phyloP scores from a whole-genome alignment of 2,888 invertebrate genomes.

The Venustoraphidia nigricollis region DNA sequence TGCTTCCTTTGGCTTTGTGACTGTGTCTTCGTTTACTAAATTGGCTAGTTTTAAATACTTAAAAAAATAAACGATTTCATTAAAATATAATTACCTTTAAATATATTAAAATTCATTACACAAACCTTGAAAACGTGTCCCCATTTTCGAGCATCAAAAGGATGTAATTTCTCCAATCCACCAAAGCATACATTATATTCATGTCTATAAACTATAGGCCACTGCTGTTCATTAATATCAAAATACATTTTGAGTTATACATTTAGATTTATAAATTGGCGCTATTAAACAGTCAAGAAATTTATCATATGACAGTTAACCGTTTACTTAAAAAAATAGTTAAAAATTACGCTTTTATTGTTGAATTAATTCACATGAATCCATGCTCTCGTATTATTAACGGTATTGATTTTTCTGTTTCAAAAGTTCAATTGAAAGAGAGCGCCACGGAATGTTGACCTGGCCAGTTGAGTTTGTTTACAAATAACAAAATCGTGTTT shows the following conservation, averaged over 20 bases:
- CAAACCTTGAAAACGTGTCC: slow-evolving; percentile 53
- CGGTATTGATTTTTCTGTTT: too few species aligned
- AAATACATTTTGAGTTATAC: slow-evolving; percentile 26
- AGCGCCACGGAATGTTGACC: too few species aligned
- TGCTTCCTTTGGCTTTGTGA: slow-evolving; percentile 57
- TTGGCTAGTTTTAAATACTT: slow-evolving; percentile 43
- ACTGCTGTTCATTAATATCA: slow-evolving; percentile 39
- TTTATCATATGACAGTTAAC: too few species aligned
- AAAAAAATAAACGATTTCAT: slow-evolving; percentile 12
- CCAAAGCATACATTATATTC: slow-evolving; percentile 68
- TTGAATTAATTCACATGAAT: too few species aligned
- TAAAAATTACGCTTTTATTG: too few species aligned
- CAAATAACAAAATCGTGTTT: too few species aligned
- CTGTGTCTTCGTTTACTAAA: slow-evolving; percentile 40
- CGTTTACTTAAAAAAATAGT: too few species aligned
- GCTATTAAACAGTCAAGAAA: too few species aligned
- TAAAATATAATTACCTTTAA: not conserved
- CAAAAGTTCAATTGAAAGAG: too few species aligned
- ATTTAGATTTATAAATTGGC: too few species aligned
- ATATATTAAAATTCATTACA: not conserved
- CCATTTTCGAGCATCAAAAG: slow-evolving; percentile 83
- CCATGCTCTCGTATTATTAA: too few species aligned
- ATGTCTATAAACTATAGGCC: slow-evolving; percentile 65
- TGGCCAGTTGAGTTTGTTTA: too few species aligned
- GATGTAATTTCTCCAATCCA: slow-evolving; percentile 71